Evolutionary conservation across 2,797 vertebrate species (phyloP).

Genomic region (Amphiprion clarkii): DNA sequence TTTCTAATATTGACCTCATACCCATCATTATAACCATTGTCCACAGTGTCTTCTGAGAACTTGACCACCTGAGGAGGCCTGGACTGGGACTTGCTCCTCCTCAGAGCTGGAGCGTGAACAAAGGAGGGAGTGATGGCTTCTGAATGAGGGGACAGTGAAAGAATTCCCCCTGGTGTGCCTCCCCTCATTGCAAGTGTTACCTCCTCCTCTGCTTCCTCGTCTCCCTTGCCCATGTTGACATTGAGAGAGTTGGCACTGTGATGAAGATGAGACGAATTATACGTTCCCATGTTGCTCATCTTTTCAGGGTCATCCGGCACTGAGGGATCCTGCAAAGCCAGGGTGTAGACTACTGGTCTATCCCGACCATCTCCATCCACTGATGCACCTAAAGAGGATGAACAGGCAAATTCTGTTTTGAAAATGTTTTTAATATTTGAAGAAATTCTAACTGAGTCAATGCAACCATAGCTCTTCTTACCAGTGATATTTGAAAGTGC

Average conservation of each 20-base stretch:
- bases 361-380: conserved; percentile 92
- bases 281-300: conserved; percentile 97
- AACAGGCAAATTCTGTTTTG: neutral
- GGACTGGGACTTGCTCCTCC: conserved; percentile 93
- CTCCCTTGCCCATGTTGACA: conserved; percentile 85
- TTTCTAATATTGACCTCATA: conserved; percentile 86
- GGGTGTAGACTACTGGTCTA: conserved; percentile 87
- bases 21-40: conserved; percentile 89
- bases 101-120: conserved; percentile 88
- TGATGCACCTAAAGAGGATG: conserved; percentile 87
- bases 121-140: conserved; percentile 84
- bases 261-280: conserved; percentile 96
- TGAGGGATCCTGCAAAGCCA: conserved; percentile 86
- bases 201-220: conserved; percentile 60
- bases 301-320: conserved; percentile 91
- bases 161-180: conserved; percentile 50
- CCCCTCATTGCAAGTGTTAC: conserved; percentile 63
- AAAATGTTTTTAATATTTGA: conserved; percentile 2
- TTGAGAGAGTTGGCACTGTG: conserved; percentile 93
- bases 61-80: conserved; percentile 94
- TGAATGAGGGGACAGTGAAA: conserved; percentile 69
- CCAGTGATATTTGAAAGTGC: conserved; percentile 98
- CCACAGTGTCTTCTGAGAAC: conserved; percentile 95
- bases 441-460: neutral
- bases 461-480: conserved; percentile 68